Evolutionary conservation across 2,113 vertebrate genomes (phyloP).

Genomic region (Anguilla rostrata): DNA sequence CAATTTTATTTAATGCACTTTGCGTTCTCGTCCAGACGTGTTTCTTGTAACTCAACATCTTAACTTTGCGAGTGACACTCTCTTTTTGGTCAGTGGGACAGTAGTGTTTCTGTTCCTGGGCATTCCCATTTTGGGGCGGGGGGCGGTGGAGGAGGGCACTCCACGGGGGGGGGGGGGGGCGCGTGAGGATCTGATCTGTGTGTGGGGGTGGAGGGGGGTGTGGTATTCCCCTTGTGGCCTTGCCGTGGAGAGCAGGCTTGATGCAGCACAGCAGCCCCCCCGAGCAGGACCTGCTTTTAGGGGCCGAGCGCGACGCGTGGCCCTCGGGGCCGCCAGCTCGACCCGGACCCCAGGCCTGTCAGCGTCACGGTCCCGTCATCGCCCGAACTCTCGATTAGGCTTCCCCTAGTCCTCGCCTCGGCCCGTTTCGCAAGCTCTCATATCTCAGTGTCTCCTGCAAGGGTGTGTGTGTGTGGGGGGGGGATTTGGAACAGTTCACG

Average conservation of each 20-base stretch:
- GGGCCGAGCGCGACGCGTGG: neutral
- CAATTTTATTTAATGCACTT: neutral
- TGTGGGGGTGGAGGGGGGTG: too few species aligned
- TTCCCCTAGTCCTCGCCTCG: conserved; percentile 11
- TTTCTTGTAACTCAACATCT: too few species aligned
- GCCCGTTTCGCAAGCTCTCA: neutral
- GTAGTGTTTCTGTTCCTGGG: too few species aligned
- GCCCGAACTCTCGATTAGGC: conserved; percentile 18
- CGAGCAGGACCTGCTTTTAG: neutral
- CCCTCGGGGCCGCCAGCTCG: neutral
- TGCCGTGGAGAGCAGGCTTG: too few species aligned
- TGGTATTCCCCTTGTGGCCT: too few species aligned
- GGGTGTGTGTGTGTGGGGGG: too few species aligned
- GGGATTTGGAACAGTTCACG: neutral
- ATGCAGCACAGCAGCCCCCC: neutral
- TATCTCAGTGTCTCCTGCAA: neutral
- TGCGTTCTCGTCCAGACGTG: neutral
- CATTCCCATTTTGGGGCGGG: too few species aligned
- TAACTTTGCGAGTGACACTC: too few species aligned
- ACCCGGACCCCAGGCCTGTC: neutral
- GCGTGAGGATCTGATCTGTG: too few species aligned
- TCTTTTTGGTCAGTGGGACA: too few species aligned
- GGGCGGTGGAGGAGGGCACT: too few species aligned
- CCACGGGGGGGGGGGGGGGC: too few species aligned
- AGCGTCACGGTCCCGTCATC: neutral